Evolutionary conservation across 2,888 invertebrate genomes (phyloP), one percentile per base, ranked within the genome.

Genomic region (Plebejus melissa): DNA sequence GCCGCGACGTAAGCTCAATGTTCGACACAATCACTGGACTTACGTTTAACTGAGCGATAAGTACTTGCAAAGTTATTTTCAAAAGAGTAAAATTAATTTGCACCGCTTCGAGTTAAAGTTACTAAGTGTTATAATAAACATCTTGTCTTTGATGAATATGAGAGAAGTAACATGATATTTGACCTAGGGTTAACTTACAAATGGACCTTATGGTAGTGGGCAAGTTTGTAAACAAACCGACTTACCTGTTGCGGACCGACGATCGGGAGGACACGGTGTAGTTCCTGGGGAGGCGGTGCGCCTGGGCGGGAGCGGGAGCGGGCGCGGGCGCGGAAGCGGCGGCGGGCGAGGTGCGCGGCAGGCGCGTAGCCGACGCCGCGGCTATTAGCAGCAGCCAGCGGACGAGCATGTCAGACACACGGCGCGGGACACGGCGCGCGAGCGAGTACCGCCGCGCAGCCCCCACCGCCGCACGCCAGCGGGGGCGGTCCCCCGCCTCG

Each of bases 261-360:
- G 90, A 86, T 76, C 93, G 86, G 80, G 90, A 86, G 70, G 93
- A 87, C 76, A 93, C 90, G 83, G 93, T 91, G 81, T 91, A 87
- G 81, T 93, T 92, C 86, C 92, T 88, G 79, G 86, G 90, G 77
- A 90, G 90, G 74, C 90, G 86, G 46, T 88, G 86, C 90, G 89
- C 94, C 77, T 95, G 94, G 79, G 95, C 89, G 75, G 65, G 85
- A 90, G 89, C 94, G 80, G 94, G 94, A 84, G 95, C 94, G 77
- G 95, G 93, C 79, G 95, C 80, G 89, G 88, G 94, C 80, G 95
- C 94, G 84, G 95, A 94, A 80, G 95, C 94, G 80, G 86, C 87
- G 82, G 88, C 86, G 83, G 85, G 87, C 80, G 88, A 90, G 82
- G 90, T 91, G 80, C 90, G 88, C 82, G 91, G 90, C 85, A 90